Base-by-base conservation (phyloP, 2,113 vertebrate genomes). In the Myotis lucifugus region DNA sequence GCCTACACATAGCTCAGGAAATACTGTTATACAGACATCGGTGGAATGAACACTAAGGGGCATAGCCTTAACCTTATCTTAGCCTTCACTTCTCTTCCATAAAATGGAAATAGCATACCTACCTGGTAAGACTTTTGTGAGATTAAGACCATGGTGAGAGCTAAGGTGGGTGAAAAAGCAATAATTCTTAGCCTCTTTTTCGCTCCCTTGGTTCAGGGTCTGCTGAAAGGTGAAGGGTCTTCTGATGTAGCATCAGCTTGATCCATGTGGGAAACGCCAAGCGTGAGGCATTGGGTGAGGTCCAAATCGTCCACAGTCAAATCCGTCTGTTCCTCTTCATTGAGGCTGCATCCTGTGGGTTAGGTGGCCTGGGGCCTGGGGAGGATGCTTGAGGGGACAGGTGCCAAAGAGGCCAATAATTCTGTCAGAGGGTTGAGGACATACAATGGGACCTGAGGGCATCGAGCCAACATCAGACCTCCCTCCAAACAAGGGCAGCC, bases 341-440 rank as follows among this genome's bases (percentile, higher is more conserved):
- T 0, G 17, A 67, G 77, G 76, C 92, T 96, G 56, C 88, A 95
- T 96, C 95, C 96, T 95, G 88, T 92, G 76, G 32, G 48, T 17
- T 46, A 69, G 77, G 77, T 74, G n/a, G 81, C 70, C 73, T 23
- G 17, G 56, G 48, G 9, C 8, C 85, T 42, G 12, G 70, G 92
- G 85, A 93, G 92, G 93, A 97, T 94, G 96, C 90, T 67, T 64
- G 3, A 6, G 64, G 69, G 64, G 59, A 88, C 6, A 27, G 50
- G n/a, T 93, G 85, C 88, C 95, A 95, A 67, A 91, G 83, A 91
- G 54, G 46, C 42, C 48, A 76, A 93, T 94, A 87, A 91, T 95
- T 97, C 95, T 97, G 89, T 97, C 97, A 94, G 50, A 29, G 40
- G 23, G 27, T 34, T 37, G 72, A 93, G 70, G 70, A 84, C 56